Percentiles rank a stretch among this genome's conserved stretches.
Evolutionary conservation across 2,888 invertebrate species (phyloP).

Genomic region (Xestobium rufovillosum): DNA sequence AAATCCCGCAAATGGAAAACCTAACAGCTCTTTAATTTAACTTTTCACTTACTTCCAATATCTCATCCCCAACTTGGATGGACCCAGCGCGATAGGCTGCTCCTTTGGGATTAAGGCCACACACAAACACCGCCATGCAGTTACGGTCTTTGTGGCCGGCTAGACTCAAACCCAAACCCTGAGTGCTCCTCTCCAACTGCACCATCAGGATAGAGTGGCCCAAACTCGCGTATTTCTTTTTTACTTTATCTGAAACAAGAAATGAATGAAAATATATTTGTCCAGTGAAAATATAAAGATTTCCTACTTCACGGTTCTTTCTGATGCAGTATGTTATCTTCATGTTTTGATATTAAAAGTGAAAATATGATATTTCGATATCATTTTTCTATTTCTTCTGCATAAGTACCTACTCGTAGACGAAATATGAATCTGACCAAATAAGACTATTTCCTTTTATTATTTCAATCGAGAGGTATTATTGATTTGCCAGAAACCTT

Average conservation of each 20-base stretch:
- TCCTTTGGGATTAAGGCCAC: conserved; percentile 88
- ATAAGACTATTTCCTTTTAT: no score
- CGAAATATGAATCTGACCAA: no score
- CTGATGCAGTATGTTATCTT: no score
- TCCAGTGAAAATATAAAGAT: conserved; percentile 1
- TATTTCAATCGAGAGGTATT: no score
- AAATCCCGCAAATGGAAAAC: no score
- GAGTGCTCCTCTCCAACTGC: conserved; percentile 65
- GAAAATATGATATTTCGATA: no score
- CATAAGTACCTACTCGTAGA: no score
- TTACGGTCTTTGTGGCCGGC: conserved; percentile 91
- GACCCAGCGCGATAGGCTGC: conserved; percentile 65
- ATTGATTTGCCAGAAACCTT: no score
- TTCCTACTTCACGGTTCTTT: no score
- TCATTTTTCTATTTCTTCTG: no score
- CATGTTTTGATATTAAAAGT: no score
- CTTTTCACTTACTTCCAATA: conserved; percentile 66
- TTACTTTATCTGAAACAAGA: conserved; percentile 71
- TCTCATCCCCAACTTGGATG: conserved; percentile 88
- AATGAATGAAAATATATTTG: conserved; percentile 7
- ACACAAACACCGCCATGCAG: conserved; percentile 94
- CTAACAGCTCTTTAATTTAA: no score
- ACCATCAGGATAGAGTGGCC: conserved; percentile 65
- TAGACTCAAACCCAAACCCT: conserved; percentile 81
- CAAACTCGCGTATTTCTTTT: conserved; percentile 82